phyloP scores from a whole-genome alignment of 2,888 invertebrate species.

The Meganola albula region DNA sequence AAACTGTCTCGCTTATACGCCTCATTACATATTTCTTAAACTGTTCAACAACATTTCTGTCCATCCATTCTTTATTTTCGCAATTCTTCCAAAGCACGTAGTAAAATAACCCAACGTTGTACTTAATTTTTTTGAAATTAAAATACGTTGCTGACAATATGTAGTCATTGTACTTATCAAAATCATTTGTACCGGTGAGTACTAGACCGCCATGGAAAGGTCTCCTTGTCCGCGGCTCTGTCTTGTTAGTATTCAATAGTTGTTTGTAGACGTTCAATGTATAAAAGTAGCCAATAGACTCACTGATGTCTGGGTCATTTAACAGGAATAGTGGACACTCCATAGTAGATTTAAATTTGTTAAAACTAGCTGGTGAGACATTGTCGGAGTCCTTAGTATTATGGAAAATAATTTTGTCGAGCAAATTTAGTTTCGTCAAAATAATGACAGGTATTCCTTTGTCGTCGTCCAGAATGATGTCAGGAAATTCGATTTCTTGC shows the following conservation, averaged over 20 bases:
- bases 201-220: constrained; percentile 41
- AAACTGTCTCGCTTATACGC: constrained; percentile 33
- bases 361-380: constrained; percentile 30
- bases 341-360: constrained; percentile 35
- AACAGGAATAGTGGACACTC: constrained; percentile 39
- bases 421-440: constrained; percentile 30
- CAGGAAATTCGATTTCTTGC: constrained; percentile 43
- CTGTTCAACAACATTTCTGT: constrained; percentile 36
- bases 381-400: constrained; percentile 2
- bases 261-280: constrained; percentile 41
- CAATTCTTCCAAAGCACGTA: constrained; percentile 42
- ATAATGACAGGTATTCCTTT: constrained; percentile 43
- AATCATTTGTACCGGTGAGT: constrained; percentile 32
- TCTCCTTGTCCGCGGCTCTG: constrained; percentile 39
- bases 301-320: constrained; percentile 33
- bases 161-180: constrained; percentile 45
- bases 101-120: constrained; percentile 40
- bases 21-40: constrained; percentile 37
- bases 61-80: constrained; percentile 46
- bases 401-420: constrained; percentile 38
- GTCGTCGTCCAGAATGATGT: constrained; percentile 38
- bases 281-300: constrained; percentile 44
- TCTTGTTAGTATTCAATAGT: constrained; percentile 26
- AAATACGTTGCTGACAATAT: constrained; percentile 44
- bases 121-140: constrained; percentile 34